These are phyloP conservation scores for Xenus cinereus DNA, from an alignment of 2,113 vertebrate species.

Conservation along the genomic window DNA sequence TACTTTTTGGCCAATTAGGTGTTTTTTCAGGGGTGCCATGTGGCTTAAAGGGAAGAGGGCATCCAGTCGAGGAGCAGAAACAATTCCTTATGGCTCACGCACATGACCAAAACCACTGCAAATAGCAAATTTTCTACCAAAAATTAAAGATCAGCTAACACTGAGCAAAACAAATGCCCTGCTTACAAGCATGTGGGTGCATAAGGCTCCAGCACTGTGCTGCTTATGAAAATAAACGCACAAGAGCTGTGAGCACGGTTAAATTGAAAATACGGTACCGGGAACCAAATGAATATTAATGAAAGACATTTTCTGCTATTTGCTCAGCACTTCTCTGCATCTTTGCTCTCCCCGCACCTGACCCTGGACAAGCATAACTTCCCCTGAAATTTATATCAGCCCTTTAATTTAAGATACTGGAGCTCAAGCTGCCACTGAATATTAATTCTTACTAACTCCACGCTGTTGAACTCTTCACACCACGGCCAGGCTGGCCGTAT, in stretches of 20 bases:
- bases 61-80: background rate
- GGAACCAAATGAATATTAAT: conserved; percentile 35
- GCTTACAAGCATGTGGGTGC: background rate
- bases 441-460: background rate
- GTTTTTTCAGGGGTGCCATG: background rate
- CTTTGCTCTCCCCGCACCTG: conserved; percentile 1
- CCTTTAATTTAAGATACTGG: background rate
- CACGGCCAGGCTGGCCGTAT: background rate
- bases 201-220: background rate
- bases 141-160: background rate
- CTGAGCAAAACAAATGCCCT: background rate
- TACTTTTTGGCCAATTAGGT: background rate
- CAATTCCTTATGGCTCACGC: background rate
- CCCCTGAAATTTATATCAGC: conserved; percentile 10
- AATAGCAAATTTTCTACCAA: background rate
- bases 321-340: conserved; percentile 14
- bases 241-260: background rate
- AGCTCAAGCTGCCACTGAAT: background rate
- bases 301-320: conserved; percentile 48
- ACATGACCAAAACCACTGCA: background rate
- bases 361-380: background rate
- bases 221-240: background rate
- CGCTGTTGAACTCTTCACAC: background rate
- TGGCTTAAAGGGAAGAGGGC: background rate
- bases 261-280: background rate